Evolutionary conservation across 2,113 vertebrate genomes (phyloP).

Genomic region (Heliornis fulica): DNA sequence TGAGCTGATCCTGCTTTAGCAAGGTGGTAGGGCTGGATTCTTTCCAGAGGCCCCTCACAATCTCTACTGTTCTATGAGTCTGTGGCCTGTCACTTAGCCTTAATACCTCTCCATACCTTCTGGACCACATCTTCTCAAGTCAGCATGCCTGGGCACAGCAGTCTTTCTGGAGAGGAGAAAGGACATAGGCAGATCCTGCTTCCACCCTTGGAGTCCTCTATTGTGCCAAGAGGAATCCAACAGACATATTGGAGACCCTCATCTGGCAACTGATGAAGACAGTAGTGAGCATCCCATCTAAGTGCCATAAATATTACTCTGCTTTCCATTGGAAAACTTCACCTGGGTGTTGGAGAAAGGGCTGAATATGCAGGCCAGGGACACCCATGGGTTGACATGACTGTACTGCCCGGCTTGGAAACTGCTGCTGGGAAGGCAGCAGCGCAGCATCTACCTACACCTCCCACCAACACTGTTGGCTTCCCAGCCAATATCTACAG

Average conservation of each 20-base stretch:
- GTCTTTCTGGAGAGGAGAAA: neutral
- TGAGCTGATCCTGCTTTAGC: no score
- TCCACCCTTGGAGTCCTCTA: neutral
- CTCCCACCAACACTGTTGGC: neutral
- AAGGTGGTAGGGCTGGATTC: no score
- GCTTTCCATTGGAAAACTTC: neutral
- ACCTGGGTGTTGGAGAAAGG: neutral
- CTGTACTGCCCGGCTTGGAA: neutral
- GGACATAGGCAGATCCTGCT: neutral
- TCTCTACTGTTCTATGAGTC: no score
- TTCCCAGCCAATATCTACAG: no score
- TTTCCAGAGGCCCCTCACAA: no score
- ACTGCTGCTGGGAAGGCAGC: neutral
- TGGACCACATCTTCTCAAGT: neutral
- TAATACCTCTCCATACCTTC: no score
- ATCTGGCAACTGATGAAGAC: neutral
- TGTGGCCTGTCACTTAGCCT: no score
- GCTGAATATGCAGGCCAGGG: neutral
- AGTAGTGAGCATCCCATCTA: no score
- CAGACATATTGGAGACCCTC: neutral
- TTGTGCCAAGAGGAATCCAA: neutral
- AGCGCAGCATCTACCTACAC: neutral
- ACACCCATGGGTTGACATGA: neutral
- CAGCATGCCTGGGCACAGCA: neutral
- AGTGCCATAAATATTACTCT: neutral